Base-by-base conservation (phyloP, 1,140 invertebrate genomes). In the Zaprionus inermis region DNA sequence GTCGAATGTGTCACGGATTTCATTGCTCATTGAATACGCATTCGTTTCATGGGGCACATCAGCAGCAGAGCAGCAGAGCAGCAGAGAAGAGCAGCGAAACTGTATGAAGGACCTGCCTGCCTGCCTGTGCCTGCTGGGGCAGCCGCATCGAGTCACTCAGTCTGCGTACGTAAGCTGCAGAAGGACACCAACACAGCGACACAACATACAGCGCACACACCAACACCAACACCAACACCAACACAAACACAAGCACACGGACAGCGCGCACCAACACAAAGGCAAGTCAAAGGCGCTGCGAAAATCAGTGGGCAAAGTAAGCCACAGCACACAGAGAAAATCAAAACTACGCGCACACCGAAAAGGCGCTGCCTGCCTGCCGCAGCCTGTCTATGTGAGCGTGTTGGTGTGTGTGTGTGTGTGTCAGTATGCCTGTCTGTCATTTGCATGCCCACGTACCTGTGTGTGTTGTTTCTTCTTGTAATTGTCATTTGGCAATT, bases 21-120 rank as follows among this genome's bases (percentile, higher is more conserved):
- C 84, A 88, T 88, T 88, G 84, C 84, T 89, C 84, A 88, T 88
- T 88, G 84, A 88, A 88, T 88, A 89, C 84, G 84, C 84, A 88
- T 88, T 84, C 84, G 89, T 88, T 88, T 83, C 80, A 79, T 75
- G 59, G 79, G 75, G 72, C 61, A 73, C 59, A 3, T 54, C 68
- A 28, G 44, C 18, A 4, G 18, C 44, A 3, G 18, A 52, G 30
- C 36, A 24, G 56, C 36, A 44, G 57, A 51, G 78, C 64, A 32
- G 24, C 46, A 66, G 18, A 60, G 11, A n/a, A n/a, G n/a, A n/a
- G 46, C 36, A 70, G 30, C n/a, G 16, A 34, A 64, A 74, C 55
- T 79, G 56, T 63, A 69, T 54, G 60, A 78, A 65, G 65, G 74
- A 73, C 71, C 84, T 90, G 84, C 71, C 61, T 64, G 84, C 64